These are phyloP conservation scores for Cerceris ruficornis DNA, from an alignment of 2,888 invertebrate genomes.

Conservation along the genomic window DNA sequence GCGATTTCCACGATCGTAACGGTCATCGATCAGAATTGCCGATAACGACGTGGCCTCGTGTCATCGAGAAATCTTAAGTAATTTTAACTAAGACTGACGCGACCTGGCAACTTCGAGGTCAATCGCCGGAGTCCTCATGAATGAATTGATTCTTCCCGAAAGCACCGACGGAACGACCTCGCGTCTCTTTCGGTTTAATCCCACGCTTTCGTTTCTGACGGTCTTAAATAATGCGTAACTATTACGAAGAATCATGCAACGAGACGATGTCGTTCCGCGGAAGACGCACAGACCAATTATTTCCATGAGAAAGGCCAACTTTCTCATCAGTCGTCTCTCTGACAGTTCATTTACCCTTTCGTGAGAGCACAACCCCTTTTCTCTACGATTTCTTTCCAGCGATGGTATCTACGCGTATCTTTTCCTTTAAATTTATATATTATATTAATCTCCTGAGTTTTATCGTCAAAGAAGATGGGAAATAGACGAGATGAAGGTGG, in stretches of 20 bases:
- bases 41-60: slow-evolving; percentile 15
- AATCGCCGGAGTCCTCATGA: slow-evolving; percentile 47
- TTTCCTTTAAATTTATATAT: too few relatives aligned
- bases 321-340: too few relatives aligned
- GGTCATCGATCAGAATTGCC: slow-evolving; percentile 24
- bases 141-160: slow-evolving; percentile 63
- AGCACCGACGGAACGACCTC: neutral
- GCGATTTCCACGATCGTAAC: slow-evolving; percentile 5
- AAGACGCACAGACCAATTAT: neutral
- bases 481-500: too few relatives aligned
- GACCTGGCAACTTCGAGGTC: slow-evolving; percentile 41
- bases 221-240: too few relatives aligned
- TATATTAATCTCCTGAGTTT: too few relatives aligned
- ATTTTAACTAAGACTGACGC: slow-evolving; percentile 71
- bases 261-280: too few relatives aligned
- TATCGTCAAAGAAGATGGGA: too few relatives aligned
- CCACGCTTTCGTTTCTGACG: neutral
- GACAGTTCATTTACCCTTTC: too few relatives aligned
- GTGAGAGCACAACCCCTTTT: too few relatives aligned
- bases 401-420: too few relatives aligned
- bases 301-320: neutral
- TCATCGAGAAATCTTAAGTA: slow-evolving; percentile 43
- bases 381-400: too few relatives aligned
- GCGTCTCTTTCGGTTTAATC: neutral
- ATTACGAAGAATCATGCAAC: too few relatives aligned